phyloP scores from a whole-genome alignment of 2,888 invertebrate species.

The Chrysolina haemoptera region DNA sequence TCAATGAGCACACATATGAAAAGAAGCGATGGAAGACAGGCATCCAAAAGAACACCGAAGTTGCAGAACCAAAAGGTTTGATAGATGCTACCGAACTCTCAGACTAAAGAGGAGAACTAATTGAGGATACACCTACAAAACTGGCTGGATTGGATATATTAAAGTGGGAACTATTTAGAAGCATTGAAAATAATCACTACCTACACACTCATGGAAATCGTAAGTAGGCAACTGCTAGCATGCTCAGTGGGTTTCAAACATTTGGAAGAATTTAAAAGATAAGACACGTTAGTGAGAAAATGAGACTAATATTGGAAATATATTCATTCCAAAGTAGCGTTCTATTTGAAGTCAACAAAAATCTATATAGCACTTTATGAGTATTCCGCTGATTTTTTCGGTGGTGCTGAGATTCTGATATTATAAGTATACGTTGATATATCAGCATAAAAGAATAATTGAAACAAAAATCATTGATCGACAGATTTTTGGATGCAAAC shows the following conservation, averaged over 20 bases:
- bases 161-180: neutral
- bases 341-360: neutral
- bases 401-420: no score
- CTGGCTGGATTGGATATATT: neutral
- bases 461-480: no score
- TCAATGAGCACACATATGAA: constrained; percentile 4
- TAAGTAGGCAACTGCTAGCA: neutral
- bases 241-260: neutral
- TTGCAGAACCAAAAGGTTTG: neutral
- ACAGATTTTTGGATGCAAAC: no score
- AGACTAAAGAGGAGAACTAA: neutral
- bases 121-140: neutral
- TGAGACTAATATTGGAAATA: constrained; percentile 5
- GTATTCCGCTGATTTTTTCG: no score
- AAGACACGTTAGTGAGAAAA: neutral
- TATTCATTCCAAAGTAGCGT: neutral
- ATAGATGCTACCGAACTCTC: neutral
- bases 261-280: neutral
- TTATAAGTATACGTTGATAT: no score
- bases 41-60: neutral
- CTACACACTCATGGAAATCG: neutral
- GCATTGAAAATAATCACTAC: constrained; percentile 5
- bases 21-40: neutral
- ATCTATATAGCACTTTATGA: no score
- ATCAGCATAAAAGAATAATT: no score